A percentile compares a stretch with the other conserved stretches of the same genome.
These are phyloP conservation scores for Lacerta agilis DNA, from an alignment of 2,797 vertebrate species.

Conservation along the genomic window DNA sequence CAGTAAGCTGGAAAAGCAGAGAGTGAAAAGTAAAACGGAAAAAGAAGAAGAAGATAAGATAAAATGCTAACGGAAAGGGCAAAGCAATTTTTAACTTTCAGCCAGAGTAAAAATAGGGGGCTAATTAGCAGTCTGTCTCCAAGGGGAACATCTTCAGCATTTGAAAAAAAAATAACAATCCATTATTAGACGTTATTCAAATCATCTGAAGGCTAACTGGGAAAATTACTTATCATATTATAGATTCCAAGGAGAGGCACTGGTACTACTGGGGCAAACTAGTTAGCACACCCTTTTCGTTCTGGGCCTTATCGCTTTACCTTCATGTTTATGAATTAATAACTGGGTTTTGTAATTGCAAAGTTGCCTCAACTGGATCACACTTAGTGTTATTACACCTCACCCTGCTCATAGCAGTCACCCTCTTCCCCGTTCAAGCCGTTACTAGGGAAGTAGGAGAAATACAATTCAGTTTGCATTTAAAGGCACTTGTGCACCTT, in stretches of 20 bases:
- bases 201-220: slow-evolving; percentile 37
- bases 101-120: slow-evolving; percentile 26
- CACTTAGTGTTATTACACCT: too few species aligned
- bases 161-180: neutral
- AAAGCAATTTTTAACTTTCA: slow-evolving; percentile 36
- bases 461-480: too few species aligned
- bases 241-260: neutral
- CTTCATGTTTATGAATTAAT: neutral
- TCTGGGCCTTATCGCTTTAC: neutral
- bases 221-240: slow-evolving; percentile 28
- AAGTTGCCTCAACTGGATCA: too few species aligned
- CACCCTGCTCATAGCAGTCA: too few species aligned
- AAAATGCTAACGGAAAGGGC: slow-evolving; percentile 34
- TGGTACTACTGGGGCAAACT: neutral
- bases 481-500: neutral
- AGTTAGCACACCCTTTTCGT: neutral
- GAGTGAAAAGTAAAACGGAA: slow-evolving; percentile 37
- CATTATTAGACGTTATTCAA: slow-evolving; percentile 49
- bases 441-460: too few species aligned
- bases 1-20: neutral
- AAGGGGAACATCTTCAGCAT: slow-evolving; percentile 25
- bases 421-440: too few species aligned
- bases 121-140: slow-evolving; percentile 51
- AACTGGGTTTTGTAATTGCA: neutral
- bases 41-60: slow-evolving; percentile 2